Base-by-base conservation (phyloP, 2,888 invertebrate genomes). In the Folsomia manolachei region DNA sequence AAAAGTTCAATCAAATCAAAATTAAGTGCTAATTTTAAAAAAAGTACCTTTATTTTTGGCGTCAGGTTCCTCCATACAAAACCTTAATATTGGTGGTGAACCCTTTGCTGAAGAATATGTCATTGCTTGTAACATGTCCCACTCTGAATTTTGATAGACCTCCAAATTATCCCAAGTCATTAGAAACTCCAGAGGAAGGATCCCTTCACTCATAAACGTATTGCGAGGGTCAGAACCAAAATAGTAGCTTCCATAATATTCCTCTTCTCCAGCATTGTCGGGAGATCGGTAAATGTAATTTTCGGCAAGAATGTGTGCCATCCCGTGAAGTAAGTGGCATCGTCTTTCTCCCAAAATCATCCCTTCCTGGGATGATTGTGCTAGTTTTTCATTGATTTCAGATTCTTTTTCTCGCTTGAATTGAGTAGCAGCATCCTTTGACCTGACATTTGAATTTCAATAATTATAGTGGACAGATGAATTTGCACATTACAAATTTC, bases 101-200 rank as follows among this genome's bases (percentile, higher is more conserved):
- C 79, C 79, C 9, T 76, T 77, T 7, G 80, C 79, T n/a, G 79
- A 78, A 4, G 80, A 74, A 63, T 82, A 82, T 21, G 79, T 75
- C 26, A 77, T 62, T 4, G 24, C 68, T 27, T 78, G 71, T 18
- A 81, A 64, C 14, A 68, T 69, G 7, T 78, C 73, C 63, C 72
- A 79, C 23, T 79, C 76, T 0, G 39, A 62, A 19, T 77, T 76
- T 1, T 80, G 72, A 71, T 81, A 80, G 7, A 81, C 74, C 69
- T 82, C 81, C 26, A 81, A 68, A 62, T 82, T 81, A 11, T 82
- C 81, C 73, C 81, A 81, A 14, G 76, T 73, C 60, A 82, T 69
- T 19, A 65, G 72, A 19, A 79, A 80, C 9, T 80, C 81, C 52
- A 79, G 52, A 7, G 79, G 78, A 14, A 79, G 71, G 24, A 81